These are phyloP conservation scores for Drosophila jambulina DNA, from an alignment of 1,140 invertebrate species.

Conservation along the genomic window DNA sequence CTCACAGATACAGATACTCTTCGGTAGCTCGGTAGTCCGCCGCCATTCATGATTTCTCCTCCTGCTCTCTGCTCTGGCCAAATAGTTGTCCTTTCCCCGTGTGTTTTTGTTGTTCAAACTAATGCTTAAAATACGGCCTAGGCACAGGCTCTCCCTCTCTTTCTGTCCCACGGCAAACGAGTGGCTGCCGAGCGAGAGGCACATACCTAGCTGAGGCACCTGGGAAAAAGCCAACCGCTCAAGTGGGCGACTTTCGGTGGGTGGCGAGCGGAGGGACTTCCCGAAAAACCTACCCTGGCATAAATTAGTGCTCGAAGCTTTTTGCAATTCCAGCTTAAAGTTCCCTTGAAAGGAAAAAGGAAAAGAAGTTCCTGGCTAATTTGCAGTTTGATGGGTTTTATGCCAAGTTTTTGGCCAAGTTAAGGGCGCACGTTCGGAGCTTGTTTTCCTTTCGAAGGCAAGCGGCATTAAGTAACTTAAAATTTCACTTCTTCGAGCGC, in stretches of 20 bases:
- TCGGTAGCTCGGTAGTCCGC: slow-evolving; percentile 17
- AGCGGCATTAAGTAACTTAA: slow-evolving; percentile 34
- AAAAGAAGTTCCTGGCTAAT: slow-evolving; percentile 29
- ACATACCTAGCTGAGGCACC: slow-evolving; percentile 23
- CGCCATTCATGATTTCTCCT: slow-evolving; percentile 78
- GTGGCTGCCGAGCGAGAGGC: slow-evolving; percentile 17
- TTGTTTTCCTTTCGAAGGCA: slow-evolving; percentile 28
- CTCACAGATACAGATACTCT: slow-evolving; percentile 18
- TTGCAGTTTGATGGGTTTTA: slow-evolving; percentile 45
- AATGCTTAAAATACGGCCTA: slow-evolving; percentile 83
- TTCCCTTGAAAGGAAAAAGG: not conserved
- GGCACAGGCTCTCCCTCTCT: slow-evolving; percentile 28
- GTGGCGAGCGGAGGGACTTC: not conserved
- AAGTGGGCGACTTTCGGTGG: slow-evolving; percentile 30
- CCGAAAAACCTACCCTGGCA: slow-evolving; percentile 29
- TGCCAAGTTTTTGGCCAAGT: slow-evolving; percentile 17
- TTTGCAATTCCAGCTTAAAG: slow-evolving; percentile 55
- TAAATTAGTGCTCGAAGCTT: slow-evolving; percentile 57
- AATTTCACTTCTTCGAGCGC: slow-evolving; percentile 8
- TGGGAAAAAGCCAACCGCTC: slow-evolving; percentile 57
- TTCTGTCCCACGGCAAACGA: not conserved
- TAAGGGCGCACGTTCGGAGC: slow-evolving; percentile 15
- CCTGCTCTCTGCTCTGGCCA: slow-evolving; percentile 37
- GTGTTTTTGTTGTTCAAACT: slow-evolving; percentile 82
- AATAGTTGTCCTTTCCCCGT: slow-evolving; percentile 59